phyloP scores from a whole-genome alignment of 1,140 invertebrate genomes.

The Cydia fagiglandana region DNA sequence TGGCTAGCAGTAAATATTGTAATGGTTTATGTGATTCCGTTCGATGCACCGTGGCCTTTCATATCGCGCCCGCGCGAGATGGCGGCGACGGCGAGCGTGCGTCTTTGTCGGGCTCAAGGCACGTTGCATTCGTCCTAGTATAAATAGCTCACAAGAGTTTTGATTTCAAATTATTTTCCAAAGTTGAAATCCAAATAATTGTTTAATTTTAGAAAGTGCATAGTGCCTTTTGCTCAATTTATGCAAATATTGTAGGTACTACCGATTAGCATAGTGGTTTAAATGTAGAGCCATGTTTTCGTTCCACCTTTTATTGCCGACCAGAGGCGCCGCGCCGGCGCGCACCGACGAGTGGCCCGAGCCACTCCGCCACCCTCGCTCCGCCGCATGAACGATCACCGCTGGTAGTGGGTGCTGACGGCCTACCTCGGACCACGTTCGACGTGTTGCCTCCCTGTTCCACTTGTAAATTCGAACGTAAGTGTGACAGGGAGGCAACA shows the following conservation, averaged over 20 bases:
- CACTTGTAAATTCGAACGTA: too few species aligned
- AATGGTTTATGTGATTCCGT: slow-evolving; percentile 31
- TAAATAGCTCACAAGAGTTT: slow-evolving; percentile 33
- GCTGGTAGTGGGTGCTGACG: too few species aligned
- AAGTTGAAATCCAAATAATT: slow-evolving; percentile 54
- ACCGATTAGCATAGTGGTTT: slow-evolving; percentile 46
- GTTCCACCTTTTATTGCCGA: slow-evolving; percentile 38
- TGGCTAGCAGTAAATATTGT: slow-evolving; percentile 44
- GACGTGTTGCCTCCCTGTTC: too few species aligned
- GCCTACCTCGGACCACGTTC: too few species aligned
- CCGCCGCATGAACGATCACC: slow-evolving; percentile 28
- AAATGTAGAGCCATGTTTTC: slow-evolving; percentile 42
- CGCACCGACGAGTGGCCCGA: slow-evolving; percentile 44
- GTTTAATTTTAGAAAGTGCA: slow-evolving; percentile 59
- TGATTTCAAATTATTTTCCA: slow-evolving; percentile 47
- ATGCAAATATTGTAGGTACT: slow-evolving; percentile 44
- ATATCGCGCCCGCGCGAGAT: not conserved
- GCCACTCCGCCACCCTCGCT: slow-evolving; percentile 41
- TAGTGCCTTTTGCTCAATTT: slow-evolving; percentile 72
- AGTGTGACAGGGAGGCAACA: too few species aligned
- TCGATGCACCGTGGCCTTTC: slow-evolving; percentile 21
- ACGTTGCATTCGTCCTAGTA: slow-evolving; percentile 52
- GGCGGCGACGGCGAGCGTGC: slow-evolving; percentile 27
- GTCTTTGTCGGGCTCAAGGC: slow-evolving; percentile 59
- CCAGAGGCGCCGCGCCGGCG: slow-evolving; percentile 27